phyloP scores from a whole-genome alignment of 1,140 invertebrate genomes.

The Pseudachorutes palmiensis region DNA sequence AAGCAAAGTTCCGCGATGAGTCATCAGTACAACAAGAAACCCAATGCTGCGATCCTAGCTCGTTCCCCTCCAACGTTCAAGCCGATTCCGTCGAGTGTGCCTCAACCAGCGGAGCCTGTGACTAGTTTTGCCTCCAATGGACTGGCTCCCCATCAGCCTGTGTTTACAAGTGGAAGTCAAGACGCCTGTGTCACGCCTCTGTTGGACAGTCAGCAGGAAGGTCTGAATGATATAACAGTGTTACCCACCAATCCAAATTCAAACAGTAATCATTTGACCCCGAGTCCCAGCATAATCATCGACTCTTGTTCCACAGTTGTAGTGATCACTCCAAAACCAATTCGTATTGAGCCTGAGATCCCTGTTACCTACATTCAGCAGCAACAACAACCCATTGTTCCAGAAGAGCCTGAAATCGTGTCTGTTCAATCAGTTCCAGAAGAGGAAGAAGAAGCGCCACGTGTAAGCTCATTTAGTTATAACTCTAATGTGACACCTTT shows the following conservation, averaged over 20 bases:
- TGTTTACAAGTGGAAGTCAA: too few relatives aligned
- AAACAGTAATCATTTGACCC: not conserved
- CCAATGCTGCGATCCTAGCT: too few relatives aligned
- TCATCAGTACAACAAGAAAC: not conserved
- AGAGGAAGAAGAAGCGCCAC: too few relatives aligned
- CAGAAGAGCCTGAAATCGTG: not conserved
- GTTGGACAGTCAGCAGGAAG: too few relatives aligned
- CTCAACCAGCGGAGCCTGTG: too few relatives aligned
- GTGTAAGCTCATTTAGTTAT: too few relatives aligned
- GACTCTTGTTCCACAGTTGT: not conserved
- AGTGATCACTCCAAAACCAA: not conserved
- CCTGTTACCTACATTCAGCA: too few relatives aligned
- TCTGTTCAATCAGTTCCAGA: too few relatives aligned
- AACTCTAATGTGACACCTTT: too few relatives aligned
- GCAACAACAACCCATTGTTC: not conserved
- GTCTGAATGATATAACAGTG: not conserved
- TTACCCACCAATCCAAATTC: not conserved
- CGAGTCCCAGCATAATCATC: not conserved
- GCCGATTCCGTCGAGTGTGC: not conserved
- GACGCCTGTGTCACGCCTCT: not conserved
- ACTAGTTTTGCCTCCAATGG: constrained; percentile 8
- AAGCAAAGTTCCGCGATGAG: not conserved
- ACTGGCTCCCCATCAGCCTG: not conserved
- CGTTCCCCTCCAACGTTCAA: too few relatives aligned
- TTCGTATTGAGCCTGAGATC: not conserved